Evolutionary conservation across 2,888 invertebrate genomes (phyloP), one percentile per base, ranked within the genome.

Genomic region (Callosobruchus maculatus): DNA sequence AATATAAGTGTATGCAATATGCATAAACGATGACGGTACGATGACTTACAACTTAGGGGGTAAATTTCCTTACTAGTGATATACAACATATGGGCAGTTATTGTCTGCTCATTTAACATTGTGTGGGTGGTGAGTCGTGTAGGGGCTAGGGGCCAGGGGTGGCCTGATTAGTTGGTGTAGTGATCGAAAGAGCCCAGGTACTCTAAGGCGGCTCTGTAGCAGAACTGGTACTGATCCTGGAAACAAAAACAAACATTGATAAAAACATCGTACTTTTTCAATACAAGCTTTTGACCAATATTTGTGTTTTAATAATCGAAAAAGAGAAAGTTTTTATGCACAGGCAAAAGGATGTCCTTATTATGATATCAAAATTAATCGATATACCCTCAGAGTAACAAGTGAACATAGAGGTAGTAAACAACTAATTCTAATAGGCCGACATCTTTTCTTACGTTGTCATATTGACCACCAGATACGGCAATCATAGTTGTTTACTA

Each of bases 181-280:
- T 98, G 97, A 89, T 98, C 98, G 88, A 98, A 99, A 22, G 97
- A 98, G 82, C 97, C 97, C 87, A 99, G 92, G 89, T 99, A 99
- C 87, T 99, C 99, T 87, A 99, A 91, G 82, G 98, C 98, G 77
- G 99, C 98, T 83, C 97, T 94, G 89, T 99, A 99, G 89, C 99
- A 98, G 90, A 99, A 99, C 88, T 99, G 97, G 89, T 99, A 99
- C 89, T 99, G 99, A 90, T 99, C 98, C 96, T 97, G 88, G 31
- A 88, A 86, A 81, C 81, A 68, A 73, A 73, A 70, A 68, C 67
- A 72, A 71, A 74, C 72, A 71, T 26, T 9, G 9, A 30, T 30
- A 30, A 5, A 5, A 30, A 30, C 30, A 9, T 30, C 30, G 30
- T 30, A 30, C 30, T 30, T n/a, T n/a, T n/a, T n/a, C n/a, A n/a